A percentile compares a stretch with the other conserved stretches of the same genome.
These are phyloP conservation scores for Sarcoramphus papa DNA, from an alignment of 2,797 vertebrate genomes.

Conservation along the genomic window DNA sequence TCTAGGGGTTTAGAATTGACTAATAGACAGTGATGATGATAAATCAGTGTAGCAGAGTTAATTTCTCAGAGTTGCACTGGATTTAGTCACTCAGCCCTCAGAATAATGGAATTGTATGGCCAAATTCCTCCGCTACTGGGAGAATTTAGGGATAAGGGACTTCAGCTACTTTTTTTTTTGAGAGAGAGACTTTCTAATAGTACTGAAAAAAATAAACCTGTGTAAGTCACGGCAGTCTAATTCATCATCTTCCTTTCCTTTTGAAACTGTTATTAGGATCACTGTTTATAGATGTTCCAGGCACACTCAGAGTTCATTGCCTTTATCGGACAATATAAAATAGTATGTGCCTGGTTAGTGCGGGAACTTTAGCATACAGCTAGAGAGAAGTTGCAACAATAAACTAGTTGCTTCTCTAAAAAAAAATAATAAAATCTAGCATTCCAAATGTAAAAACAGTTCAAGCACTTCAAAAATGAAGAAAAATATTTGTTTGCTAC, in stretches of 20 bases:
- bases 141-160: neutral
- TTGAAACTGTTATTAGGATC: neutral
- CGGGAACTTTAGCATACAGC: neutral
- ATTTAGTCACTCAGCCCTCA: conserved; percentile 11
- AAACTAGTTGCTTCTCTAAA: neutral
- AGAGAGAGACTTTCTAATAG: neutral
- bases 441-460: neutral
- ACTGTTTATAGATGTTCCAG: neutral
- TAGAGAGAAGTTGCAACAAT: neutral
- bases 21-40: conserved; percentile 61
- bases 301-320: neutral
- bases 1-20: conserved; percentile 30
- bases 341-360: neutral
- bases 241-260: neutral
- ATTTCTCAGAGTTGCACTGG: conserved; percentile 31
- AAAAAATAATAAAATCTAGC: neutral
- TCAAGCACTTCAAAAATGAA: neutral
- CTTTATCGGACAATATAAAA: neutral
- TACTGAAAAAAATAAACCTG: neutral
- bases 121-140: neutral
- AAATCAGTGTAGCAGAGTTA: conserved; percentile 52
- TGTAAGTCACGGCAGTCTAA: neutral
- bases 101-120: neutral
- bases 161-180: neutral
- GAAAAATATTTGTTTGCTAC: neutral